phyloP scores from a whole-genome alignment of 2,888 invertebrate species.

The Caenorhabditis zanzibari region DNA sequence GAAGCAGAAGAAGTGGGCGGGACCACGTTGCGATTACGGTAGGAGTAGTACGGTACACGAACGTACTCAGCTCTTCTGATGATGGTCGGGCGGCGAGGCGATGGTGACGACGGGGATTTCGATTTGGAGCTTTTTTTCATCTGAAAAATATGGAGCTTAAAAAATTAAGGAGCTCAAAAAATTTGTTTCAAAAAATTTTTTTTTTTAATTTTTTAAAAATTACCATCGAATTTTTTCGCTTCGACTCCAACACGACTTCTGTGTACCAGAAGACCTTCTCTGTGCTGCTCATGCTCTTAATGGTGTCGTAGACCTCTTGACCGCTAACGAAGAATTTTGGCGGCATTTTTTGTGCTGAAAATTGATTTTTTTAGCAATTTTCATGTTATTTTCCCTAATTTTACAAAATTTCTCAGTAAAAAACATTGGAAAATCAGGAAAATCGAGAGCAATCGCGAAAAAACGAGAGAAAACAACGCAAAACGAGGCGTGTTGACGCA shows the following conservation, averaged over 20 bases:
- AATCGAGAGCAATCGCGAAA: neutral
- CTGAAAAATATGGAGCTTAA: too few relatives aligned
- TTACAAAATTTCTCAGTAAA: too few relatives aligned
- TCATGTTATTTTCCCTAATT: too few relatives aligned
- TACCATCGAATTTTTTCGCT: neutral
- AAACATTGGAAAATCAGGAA: neutral
- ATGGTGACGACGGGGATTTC: too few relatives aligned
- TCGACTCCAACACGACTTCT: constrained; percentile 15
- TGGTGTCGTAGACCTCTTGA: neutral
- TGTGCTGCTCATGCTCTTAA: constrained; percentile 12
- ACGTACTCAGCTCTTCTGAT: too few relatives aligned
- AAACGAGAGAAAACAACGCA: neutral
- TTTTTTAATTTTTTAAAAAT: neutral
- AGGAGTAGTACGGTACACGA: too few relatives aligned
- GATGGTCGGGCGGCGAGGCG: too few relatives aligned
- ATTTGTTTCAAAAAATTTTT: too few relatives aligned
- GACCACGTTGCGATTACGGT: too few relatives aligned
- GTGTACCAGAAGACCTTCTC: constrained; percentile 28
- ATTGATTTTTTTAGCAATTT: neutral
- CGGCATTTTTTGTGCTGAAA: neutral
- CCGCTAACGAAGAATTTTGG: neutral
- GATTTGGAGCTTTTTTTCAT: too few relatives aligned
- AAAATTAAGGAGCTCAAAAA: too few relatives aligned
- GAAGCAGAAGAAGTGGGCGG: neutral
- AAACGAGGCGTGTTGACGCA: neutral